Conservation (phyloP, 2,888 invertebrate species). For the Rhopalosiphum nymphaeae region DNA sequence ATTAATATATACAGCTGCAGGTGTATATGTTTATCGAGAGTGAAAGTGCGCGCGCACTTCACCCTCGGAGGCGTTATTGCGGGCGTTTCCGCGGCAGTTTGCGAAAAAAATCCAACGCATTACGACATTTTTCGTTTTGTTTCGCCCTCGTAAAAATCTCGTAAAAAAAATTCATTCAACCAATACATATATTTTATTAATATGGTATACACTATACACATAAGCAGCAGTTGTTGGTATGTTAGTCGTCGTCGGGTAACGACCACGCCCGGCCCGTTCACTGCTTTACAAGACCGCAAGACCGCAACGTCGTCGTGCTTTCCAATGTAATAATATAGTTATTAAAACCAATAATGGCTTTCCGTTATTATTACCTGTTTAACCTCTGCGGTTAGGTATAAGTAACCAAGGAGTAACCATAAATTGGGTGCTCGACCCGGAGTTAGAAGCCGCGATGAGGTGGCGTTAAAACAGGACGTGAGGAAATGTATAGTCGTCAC, state of each 20-base stretch:
- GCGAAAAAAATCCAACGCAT: background rate
- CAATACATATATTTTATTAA: background rate
- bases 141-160: background rate
- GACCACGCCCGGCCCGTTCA: background rate
- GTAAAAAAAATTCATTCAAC: background rate
- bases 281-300: background rate
- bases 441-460: background rate
- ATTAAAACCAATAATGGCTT: background rate
- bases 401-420: background rate
- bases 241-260: background rate
- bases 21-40: background rate
- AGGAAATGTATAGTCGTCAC: background rate
- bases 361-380: background rate
- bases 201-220: background rate
- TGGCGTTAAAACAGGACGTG: background rate
- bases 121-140: background rate
- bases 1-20: conserved; percentile 1
- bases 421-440: background rate
- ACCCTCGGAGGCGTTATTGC: background rate
- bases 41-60: background rate
- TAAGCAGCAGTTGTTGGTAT: background rate
- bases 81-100: background rate
- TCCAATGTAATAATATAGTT: conserved; percentile 5
- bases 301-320: background rate
- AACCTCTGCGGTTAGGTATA: background rate